Base-by-base conservation (phyloP, 2,888 invertebrate genomes). In the Therioaphis trifolii region DNA sequence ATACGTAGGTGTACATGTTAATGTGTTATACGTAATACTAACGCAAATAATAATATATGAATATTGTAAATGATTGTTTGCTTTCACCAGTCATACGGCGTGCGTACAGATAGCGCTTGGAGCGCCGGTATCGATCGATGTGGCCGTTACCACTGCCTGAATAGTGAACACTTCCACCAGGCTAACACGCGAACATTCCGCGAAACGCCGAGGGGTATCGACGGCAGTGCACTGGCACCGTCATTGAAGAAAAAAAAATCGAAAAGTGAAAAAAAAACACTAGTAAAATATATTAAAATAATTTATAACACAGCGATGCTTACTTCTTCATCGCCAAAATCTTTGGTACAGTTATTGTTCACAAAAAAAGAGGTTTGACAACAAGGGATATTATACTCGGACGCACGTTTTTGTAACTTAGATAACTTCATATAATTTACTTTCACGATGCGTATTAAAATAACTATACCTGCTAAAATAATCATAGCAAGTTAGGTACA, bases 61-160 rank as follows among this genome's bases (percentile, higher is more conserved):
- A 14, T 49, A 9, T 49, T 49, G 15, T 49, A 18, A n/a, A 46
- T 61, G 43, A 52, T 68, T 68, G 27, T 72, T 63, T 63, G 72
- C 46, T 82, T 72, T 72, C 72, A 49, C 72, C 46, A 21, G 21
- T 24, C 40, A 29, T n/a, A 18, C 15, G 15, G 29, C 18, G 71
- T 14, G 58, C 80, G 71, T 58, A 71, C 35, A 82, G 80, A 82
- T 82, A 49, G 80, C 80, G 80, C 80, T 82, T 63, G 49, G 18
- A 18, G 80, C 72, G 49, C 46, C 21, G 7, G 49, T 82, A 82
- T 82, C 80, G 80, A 82, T 72, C 72, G 29, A 24, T 21, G 27
- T 15, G 58, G 71, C 14, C 35, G 49, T 21, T 35, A n/a, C 2
- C 43, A 71, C 21, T 52, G 55, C 52, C 52, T 15, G 49, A n/a